Evolutionary conservation across 2,888 invertebrate genomes (phyloP).

Genomic region (Blera fallax): DNA sequence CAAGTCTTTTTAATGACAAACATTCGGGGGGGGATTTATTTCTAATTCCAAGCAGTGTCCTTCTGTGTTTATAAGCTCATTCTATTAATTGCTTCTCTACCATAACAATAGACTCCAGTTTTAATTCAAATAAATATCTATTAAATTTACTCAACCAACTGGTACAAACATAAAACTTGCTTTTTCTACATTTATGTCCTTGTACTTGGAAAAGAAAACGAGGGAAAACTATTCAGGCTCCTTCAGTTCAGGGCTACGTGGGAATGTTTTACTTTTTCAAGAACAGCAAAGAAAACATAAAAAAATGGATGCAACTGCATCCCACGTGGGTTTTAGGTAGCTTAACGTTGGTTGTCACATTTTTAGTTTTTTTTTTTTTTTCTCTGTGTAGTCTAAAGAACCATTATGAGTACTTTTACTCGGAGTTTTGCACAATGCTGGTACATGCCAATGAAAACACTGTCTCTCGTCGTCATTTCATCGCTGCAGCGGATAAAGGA

Average conservation of each 20-base stretch:
- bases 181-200: conserved; percentile 7
- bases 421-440: conserved; percentile 36
- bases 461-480: background rate
- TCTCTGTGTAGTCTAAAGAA: background rate
- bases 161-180: background rate
- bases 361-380: background rate
- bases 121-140: conserved; percentile 22
- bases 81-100: conserved; percentile 12
- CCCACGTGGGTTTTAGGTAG: conserved; percentile 16
- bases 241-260: conserved; percentile 31
- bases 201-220: conserved; percentile 31
- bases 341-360: conserved; percentile 1
- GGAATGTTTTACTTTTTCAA: conserved; percentile 20
- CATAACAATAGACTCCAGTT: background rate
- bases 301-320: conserved; percentile 23
- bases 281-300: background rate
- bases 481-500: conserved; percentile 25
- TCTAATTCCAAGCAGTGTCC: background rate
- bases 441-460: conserved; percentile 19
- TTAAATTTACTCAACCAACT: conserved; percentile 16
- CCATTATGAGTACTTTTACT: conserved; percentile 37
- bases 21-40: background rate
- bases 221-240: background rate
- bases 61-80: background rate
- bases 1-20: background rate